Evolutionary conservation across 1,140 invertebrate genomes (phyloP), one percentile per base, ranked within the genome.

Genomic region (Daktulosphaira vitifoliae): DNA sequence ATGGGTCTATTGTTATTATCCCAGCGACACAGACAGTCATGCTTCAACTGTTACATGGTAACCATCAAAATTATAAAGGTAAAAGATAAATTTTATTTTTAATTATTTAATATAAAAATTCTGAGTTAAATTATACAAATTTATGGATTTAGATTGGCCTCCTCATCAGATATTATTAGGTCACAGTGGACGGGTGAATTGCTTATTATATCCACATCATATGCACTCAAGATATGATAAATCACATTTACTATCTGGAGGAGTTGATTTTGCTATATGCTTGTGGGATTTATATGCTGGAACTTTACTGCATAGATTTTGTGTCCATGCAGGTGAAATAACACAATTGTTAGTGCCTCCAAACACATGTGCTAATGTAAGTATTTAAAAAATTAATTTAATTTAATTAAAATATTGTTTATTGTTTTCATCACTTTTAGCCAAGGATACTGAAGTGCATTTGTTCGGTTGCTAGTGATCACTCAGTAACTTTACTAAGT

Each of bases 251-350:
- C 83, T 99, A 0, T 98, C 94, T 0, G 96, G 96, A 18, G 94
- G 94, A 2, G 89, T 95, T 15, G 96, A 99, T 75, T 99, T 99
- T 76, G 93, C 94, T 1, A 92, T 99, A 4, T 95, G 92, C 71
- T 78, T 99, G 0, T 99, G 96, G 96, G 96, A 99, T 75, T 79
- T 99, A 62, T 92, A 92, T 71, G 87, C 86, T 46, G 95, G 94
- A 9, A 84, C 82, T 2, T 77, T 96, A 46, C 76, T 99, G 25
- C 93, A 98, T 75, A 82, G 92, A 7, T 99, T 98, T 78, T 96
- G 93, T 72, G 92, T 96, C 2, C 96, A 99, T 76, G 94, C 92
- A 25, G 88, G 88, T 0, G 88, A 91, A 78, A 89, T 98, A 13
- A 89, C 88, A 0, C 91, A 96, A 75, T 77, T 98, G 0, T 78